phyloP scores from a whole-genome alignment of 1,140 invertebrate genomes.

The Papilio helenus region DNA sequence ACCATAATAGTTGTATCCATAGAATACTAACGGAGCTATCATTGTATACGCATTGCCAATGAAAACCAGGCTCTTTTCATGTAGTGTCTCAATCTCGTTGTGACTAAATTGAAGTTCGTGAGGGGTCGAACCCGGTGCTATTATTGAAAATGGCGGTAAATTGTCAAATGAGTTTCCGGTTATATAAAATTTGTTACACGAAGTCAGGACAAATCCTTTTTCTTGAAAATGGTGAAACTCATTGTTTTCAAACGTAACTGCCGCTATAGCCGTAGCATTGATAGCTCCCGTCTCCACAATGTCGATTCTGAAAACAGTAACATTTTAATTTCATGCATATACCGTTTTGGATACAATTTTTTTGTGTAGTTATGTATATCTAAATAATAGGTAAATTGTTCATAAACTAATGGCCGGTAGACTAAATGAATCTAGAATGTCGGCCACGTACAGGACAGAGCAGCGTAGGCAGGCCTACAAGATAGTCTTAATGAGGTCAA shows the following conservation, averaged over 20 bases:
- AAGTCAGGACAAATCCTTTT: slow-evolving; percentile 83
- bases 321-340: slow-evolving; percentile 13
- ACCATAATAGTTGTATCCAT: slow-evolving; percentile 86
- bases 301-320: slow-evolving; percentile 84
- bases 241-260: slow-evolving; percentile 85
- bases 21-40: slow-evolving; percentile 75
- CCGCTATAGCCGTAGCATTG: slow-evolving; percentile 84
- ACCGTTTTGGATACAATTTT: neutral
- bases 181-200: slow-evolving; percentile 86
- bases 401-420: neutral
- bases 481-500: neutral
- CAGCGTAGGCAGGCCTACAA: neutral
- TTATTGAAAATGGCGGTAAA: slow-evolving; percentile 83
- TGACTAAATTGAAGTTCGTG: slow-evolving; percentile 85
- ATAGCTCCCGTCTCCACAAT: slow-evolving; percentile 85
- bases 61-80: slow-evolving; percentile 83
- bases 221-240: slow-evolving; percentile 84
- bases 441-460: neutral
- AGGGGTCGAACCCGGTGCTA: slow-evolving; percentile 64
- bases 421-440: neutral
- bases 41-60: slow-evolving; percentile 80
- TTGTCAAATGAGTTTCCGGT: slow-evolving; percentile 86
- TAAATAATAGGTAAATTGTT: neutral
- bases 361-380: neutral
- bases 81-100: slow-evolving; percentile 84